Evolutionary conservation across 2,888 invertebrate species (phyloP), one percentile per base, ranked within the genome.

Genomic region (Proisotoma minuta): DNA sequence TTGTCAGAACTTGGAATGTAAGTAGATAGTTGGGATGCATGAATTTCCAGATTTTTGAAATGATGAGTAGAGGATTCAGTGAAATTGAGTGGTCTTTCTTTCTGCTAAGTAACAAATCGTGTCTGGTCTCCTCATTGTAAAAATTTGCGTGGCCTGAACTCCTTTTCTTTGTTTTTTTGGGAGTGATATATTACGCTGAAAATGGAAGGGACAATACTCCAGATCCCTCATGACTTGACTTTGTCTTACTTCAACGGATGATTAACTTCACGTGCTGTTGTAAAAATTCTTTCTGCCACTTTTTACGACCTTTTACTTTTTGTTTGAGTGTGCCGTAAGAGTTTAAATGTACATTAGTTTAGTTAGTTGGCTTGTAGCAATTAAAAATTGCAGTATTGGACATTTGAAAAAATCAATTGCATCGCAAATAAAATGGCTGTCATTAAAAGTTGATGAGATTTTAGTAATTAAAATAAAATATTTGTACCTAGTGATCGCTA

Each of bases 91-190:
- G 49, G 20, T 43, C 43, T 43, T 4, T 12, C 43, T 43, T 5
- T n/a, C n/a, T n/a, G 39, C 39, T 56, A 56, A 56, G 56, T 56
- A 56, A 56, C 20, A 56, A 56, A 56, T 56, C 56, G 56, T 56
- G 56, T 56, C 56, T 56, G 26, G 56, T 54, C 43, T 18, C 23
- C 8, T 29, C 28, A 40, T 43, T 56, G 43, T 56, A 56, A 56
- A 56, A 56, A 56, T 56, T 54, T 56, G 56, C 56, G 43, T n/a
- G n/a, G n/a, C n/a, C 43, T 23, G n/a, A 39, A 22, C n/a, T 15
- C 43, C 39, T 18, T 29, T 29, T 34, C 56, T 56, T 56, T 56
- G 56, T 56, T 56, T 56, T 56, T 56, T 20, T 26, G 20, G 26
- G 23, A 56, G 22, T 56, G 56, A 56, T 56, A 56, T 56, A 56